Evolutionary conservation across 2,888 invertebrate genomes (phyloP).

Genomic region (Dryocosmus kuriphilus): DNA sequence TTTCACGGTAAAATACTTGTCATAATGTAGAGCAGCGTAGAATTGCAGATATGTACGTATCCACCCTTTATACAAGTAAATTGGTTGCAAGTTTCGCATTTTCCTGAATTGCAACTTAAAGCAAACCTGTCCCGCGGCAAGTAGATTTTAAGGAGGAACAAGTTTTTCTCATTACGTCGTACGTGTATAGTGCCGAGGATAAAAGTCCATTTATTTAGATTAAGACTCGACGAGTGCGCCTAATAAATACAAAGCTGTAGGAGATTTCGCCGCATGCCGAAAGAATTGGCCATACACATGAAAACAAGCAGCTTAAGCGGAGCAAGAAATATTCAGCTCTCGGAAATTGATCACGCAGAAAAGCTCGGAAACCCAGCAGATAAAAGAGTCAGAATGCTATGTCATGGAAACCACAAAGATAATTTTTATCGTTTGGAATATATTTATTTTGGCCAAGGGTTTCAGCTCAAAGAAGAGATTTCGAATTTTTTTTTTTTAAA

Average conservation of each 20-base stretch:
- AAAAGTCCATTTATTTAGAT: constrained; percentile 35
- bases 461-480: too few species aligned
- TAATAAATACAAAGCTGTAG: constrained; percentile 30
- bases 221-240: constrained; percentile 14
- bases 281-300: background rate
- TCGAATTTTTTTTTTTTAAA: too few species aligned
- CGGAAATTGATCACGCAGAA: background rate
- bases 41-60: too few species aligned
- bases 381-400: background rate
- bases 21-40: too few species aligned
- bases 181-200: constrained; percentile 1
- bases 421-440: too few species aligned
- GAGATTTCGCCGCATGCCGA: background rate
- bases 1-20: too few species aligned
- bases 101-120: constrained; percentile 1
- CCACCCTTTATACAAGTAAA: background rate
- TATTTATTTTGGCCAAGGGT: too few species aligned
- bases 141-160: constrained; percentile 19
- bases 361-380: background rate
- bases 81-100: background rate
- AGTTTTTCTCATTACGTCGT: constrained; percentile 26
- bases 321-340: constrained; percentile 6
- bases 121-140: background rate
- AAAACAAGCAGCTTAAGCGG: constrained; percentile 8
- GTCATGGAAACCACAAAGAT: background rate